Evolutionary conservation across 2,888 invertebrate species (phyloP).

Genomic region (Trilocha varians): DNA sequence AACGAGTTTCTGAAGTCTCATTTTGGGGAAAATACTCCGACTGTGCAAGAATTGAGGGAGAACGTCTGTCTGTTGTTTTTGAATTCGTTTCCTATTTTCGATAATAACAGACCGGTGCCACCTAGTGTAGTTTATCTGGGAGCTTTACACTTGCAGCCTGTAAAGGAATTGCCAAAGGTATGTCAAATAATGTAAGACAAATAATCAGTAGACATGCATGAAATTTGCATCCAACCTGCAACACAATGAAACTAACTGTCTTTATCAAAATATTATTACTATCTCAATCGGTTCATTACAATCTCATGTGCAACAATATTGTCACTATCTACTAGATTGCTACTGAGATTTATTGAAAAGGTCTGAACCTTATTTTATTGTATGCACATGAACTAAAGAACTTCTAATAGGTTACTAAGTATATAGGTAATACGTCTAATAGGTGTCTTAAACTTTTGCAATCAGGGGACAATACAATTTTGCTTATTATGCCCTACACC

Average conservation of each 20-base stretch:
- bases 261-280: too few species aligned
- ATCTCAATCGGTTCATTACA: too few species aligned
- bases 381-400: neutral
- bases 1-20: neutral
- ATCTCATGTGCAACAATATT: too few species aligned
- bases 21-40: constrained; percentile 4
- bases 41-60: constrained; percentile 1
- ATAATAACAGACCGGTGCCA: constrained; percentile 30
- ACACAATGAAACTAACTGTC: neutral
- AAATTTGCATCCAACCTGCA: neutral
- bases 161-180: constrained; percentile 34
- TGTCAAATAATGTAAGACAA: too few species aligned
- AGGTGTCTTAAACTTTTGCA: neutral
- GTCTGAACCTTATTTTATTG: too few species aligned
- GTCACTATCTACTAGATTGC: too few species aligned
- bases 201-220: neutral
- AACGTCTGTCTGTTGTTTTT: constrained; percentile 10
- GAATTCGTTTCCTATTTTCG: constrained; percentile 35
- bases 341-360: too few species aligned
- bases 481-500: neutral
- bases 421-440: neutral
- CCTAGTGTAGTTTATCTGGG: constrained; percentile 37
- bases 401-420: neutral
- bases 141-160: constrained; percentile 30
- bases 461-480: too few species aligned